Evolutionary conservation across 2,888 invertebrate species (phyloP), one percentile per base, ranked within the genome.

Genomic region (Drosophila atripex): DNA sequence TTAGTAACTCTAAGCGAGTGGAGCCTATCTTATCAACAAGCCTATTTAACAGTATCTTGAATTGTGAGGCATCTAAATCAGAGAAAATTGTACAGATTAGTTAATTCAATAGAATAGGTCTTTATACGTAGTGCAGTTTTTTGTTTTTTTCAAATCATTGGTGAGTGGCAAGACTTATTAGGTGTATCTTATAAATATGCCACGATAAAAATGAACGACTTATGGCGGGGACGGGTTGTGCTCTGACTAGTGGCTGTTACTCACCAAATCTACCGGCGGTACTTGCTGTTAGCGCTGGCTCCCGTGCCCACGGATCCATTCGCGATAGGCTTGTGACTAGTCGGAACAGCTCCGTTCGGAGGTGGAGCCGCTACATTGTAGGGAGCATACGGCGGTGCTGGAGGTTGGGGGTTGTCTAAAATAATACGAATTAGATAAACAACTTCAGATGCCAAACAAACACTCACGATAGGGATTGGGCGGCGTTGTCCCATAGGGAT

Each of bases 401-500:
- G 69, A 14, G 84, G 78, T 58, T 85, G 88, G 0, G 71, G 60
- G 49, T 80, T 77, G 30, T 83, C 89, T 89, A 12, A 18, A 8
- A 2, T 11, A 18, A 47, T 38, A n/a, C 21, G 16, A 14, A 4
- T n/a, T n/a, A 6, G 8, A 41, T 14, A 6, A 21, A 6, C n/a
- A 6, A 47, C 21, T 45, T 30, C n/a, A 18, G 16, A 3, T 4
- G 1, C 35, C 3, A 30, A 0, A 1, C 16, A n/a, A 32, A 0
- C 14, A 82, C 82, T 74, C 66, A 89, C 87, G 86, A 55, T 87
- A 88, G 51, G 43, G 76, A 65, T 68, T 84, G 43, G 86, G 87
- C 38, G 80, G 80, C 9, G 78, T 78, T 21, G 77, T 32, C 3
- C 73, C 60, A 51, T 94, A 94, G 92, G 93, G 94, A 92, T 93